These are phyloP conservation scores for Taenaris catops DNA, from an alignment of 2,888 invertebrate species.

Conservation along the genomic window DNA sequence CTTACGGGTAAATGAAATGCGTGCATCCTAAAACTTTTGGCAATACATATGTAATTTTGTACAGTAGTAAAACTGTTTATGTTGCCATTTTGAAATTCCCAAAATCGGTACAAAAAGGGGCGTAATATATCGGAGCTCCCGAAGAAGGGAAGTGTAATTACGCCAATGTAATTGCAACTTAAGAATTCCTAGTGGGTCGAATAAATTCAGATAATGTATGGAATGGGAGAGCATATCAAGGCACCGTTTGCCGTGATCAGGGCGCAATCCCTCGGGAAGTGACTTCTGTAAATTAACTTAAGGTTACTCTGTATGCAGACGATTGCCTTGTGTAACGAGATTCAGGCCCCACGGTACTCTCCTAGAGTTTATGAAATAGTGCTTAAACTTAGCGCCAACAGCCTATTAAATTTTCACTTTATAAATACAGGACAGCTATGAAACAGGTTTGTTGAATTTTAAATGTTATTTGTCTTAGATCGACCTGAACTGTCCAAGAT, in stretches of 20 bases:
- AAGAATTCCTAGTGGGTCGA: slow-evolving; percentile 28
- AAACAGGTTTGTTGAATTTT: too few relatives aligned
- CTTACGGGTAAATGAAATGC: too few relatives aligned
- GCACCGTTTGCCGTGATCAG: slow-evolving; percentile 53
- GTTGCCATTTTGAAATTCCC: too few relatives aligned
- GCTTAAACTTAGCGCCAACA: slow-evolving; percentile 15
- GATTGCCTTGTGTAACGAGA: slow-evolving; percentile 57
- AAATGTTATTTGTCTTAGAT: too few relatives aligned
- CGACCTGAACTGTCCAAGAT: too few relatives aligned
- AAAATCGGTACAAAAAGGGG: too few relatives aligned
- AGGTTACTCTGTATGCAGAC: slow-evolving; percentile 72
- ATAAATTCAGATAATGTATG: slow-evolving; percentile 46
- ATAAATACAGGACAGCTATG: slow-evolving; percentile 12
- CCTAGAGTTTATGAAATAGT: slow-evolving; percentile 18
- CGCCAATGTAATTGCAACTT: slow-evolving; percentile 11
- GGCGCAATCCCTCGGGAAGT: slow-evolving; percentile 41
- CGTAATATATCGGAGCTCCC: not conserved
- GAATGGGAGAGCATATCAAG: slow-evolving; percentile 47
- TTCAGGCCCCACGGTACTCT: slow-evolving; percentile 48
- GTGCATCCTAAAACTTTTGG: too few relatives aligned
- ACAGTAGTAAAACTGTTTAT: too few relatives aligned
- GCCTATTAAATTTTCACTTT: slow-evolving; percentile 13
- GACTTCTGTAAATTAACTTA: slow-evolving; percentile 71
- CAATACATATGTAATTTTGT: too few relatives aligned
- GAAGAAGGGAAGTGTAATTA: slow-evolving; percentile 14